Conservation (phyloP, 2,113 vertebrate genomes). For the Microtus richardsoni region DNA sequence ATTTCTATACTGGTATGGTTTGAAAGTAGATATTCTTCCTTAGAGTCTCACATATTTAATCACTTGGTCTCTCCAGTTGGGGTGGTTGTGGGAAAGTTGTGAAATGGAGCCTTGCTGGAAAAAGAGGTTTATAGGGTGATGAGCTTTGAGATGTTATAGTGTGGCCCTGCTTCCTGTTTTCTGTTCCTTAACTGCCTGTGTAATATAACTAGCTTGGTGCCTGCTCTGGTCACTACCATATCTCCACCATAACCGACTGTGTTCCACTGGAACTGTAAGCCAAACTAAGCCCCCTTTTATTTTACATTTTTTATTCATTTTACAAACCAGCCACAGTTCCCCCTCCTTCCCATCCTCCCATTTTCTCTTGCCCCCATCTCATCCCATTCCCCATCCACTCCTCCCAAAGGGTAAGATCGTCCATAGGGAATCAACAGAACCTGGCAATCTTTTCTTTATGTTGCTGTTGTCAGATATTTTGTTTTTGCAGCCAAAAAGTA, state of each 20-base stretch:
- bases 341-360: no score
- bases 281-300: neutral
- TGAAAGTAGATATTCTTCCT: neutral
- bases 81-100: neutral
- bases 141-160: neutral
- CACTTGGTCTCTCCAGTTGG: neutral
- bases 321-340: no score
- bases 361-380: no score
- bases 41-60: neutral
- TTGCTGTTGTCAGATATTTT: neutral
- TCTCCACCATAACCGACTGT: neutral
- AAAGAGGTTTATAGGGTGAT: neutral
- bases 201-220: neutral
- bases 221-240: rapidly evolving
- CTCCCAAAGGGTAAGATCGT: no score
- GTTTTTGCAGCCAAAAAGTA: neutral
- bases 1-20: neutral
- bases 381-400: no score
- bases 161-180: neutral
- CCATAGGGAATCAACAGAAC: no score
- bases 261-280: neutral
- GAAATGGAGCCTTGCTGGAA: neutral
- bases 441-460: no score
- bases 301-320: no score
- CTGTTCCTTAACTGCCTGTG: neutral